phyloP scores from a whole-genome alignment of 37 sponge, comb jelly and placozoan genomes.

The Sycon ciliatum region DNA sequence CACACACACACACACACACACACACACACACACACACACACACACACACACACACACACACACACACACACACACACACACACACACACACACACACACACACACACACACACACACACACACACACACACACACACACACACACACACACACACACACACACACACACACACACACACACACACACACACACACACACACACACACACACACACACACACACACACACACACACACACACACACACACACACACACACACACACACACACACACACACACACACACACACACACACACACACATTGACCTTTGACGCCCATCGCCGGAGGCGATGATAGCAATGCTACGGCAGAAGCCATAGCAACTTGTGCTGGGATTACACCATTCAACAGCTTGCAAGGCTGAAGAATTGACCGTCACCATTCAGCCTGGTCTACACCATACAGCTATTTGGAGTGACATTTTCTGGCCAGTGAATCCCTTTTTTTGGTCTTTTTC shows the following conservation, averaged over 20 bases:
- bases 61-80: constrained; percentile 6
- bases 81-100: constrained; percentile 27
- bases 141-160: constrained; percentile 27
- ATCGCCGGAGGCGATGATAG: too few species aligned
- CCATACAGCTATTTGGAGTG: too few species aligned
- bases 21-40: constrained; percentile 27
- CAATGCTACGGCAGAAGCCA: too few species aligned
- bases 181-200: constrained; percentile 6
- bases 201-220: constrained; percentile 27
- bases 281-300: constrained; percentile 23
- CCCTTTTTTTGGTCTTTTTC: too few species aligned
- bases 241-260: too few species aligned
- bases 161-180: background rate
- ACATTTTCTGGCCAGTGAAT: too few species aligned
- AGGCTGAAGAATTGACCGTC: too few species aligned
- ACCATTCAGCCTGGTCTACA: too few species aligned
- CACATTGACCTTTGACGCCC: background rate
- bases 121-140: constrained; percentile 6
- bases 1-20: constrained; percentile 6
- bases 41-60: background rate
- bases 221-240: too few species aligned
- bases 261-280: constrained; percentile 5
- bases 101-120: background rate
- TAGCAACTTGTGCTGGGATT: too few species aligned
- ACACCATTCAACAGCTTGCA: too few species aligned